A percentile compares a stretch with the other conserved stretches of the same genome.
phyloP scores from a whole-genome alignment of 2,797 vertebrate species.

The Thaleichthys pacificus region DNA sequence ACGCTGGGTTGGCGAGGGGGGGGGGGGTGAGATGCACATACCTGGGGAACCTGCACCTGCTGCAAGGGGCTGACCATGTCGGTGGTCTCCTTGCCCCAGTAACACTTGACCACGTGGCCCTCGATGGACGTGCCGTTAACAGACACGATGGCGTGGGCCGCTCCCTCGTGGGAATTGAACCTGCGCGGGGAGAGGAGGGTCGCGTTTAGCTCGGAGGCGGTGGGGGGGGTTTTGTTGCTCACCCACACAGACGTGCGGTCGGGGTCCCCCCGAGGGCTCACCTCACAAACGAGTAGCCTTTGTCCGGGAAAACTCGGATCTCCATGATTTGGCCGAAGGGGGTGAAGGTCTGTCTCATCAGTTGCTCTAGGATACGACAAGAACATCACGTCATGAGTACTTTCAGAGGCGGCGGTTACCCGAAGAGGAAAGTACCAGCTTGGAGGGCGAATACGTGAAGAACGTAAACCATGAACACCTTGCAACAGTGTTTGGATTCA shows the following conservation, averaged over 20 bases:
- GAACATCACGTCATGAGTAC: constrained; percentile 23
- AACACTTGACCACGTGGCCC: constrained; percentile 93
- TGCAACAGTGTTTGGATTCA: background rate
- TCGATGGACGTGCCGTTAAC: constrained; percentile 94
- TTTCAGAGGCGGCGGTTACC: background rate
- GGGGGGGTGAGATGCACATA: constrained; percentile 33
- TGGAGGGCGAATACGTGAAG: background rate
- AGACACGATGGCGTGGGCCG: constrained; percentile 95
- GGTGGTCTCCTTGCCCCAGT: constrained; percentile 95
- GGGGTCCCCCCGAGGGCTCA: constrained; percentile 44
- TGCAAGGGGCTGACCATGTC: constrained; percentile 90
- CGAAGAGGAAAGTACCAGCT: background rate
- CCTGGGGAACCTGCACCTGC: constrained; percentile 83
- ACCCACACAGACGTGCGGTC: background rate
- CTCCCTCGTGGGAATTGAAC: constrained; percentile 93
- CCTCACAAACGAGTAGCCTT: constrained; percentile 97
- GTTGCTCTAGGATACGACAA: constrained; percentile 80
- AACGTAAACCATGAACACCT: too few relatives aligned
- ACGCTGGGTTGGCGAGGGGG: background rate
- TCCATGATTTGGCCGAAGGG: constrained; percentile 98
- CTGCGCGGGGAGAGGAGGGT: constrained; percentile 43
- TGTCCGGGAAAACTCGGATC: constrained; percentile 95
- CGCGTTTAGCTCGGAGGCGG: background rate
- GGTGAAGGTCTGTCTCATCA: constrained; percentile 98
- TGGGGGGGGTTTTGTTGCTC: background rate